Evolutionary conservation across 2,888 invertebrate species (phyloP), one percentile per base, ranked within the genome.

Genomic region (Terebella lapidaria): DNA sequence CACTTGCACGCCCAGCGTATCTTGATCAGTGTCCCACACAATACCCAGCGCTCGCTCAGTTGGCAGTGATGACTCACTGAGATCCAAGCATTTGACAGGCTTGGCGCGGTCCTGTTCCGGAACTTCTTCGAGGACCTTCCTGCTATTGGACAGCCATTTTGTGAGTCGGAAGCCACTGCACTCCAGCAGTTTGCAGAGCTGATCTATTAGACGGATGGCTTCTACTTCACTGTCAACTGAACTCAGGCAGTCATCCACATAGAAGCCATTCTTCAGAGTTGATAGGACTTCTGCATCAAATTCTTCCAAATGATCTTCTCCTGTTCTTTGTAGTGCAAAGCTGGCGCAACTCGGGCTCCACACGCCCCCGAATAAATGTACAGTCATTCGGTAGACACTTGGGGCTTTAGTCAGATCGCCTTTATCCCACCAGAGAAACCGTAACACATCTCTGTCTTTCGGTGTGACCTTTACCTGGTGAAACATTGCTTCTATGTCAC

Each of bases 401-500:
- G 27, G 27, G 15, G 4, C 20, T 5, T 35, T 4, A 10, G 5
- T 10, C 5, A 35, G 5, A 35, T 55, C 42, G 10, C 22, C 29
- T 5, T 25, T 47, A 24, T 5, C 4, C 45, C 47, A 56, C 47
- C 45, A 56, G 4, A 56, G 47, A 25, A 56, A 56, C 4, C 10
- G 5, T 10, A 49, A n/a, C 10, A n/a, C 5, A n/a, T 47, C 27
- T 5, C 47, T 10, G 24, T 56, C 24, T 4, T 15, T 47, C 10
- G 45, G 46, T 18, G 46, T 25, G n/a, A 56, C 47, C 47, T 25
- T 47, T n/a, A 56, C 45, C 26, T 56, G 56, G 24, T 49, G 18
- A 29, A 24, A 56, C 56, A 56, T 55, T 18, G 35, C 55, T 35
- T 55, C 42, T 4, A 55, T 35, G 26, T 55, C 42, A 5, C 20